Conservation (phyloP, 2,797 vertebrate genomes). For the Sitta carolinensis region DNA sequence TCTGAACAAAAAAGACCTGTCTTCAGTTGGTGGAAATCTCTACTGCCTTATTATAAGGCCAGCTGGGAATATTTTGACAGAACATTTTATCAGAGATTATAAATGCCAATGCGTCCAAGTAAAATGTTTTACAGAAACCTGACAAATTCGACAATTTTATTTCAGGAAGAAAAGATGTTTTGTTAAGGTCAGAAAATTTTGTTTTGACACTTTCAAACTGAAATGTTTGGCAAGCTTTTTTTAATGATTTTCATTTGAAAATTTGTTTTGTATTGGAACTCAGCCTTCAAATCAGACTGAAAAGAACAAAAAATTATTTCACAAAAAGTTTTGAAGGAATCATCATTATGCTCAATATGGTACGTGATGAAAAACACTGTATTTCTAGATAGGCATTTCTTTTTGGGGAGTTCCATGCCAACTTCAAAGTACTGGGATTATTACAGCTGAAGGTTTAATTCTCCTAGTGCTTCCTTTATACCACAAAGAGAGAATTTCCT, state of each 20-base stretch:
- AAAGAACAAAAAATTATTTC: background rate
- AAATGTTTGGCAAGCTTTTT: conserved; percentile 42
- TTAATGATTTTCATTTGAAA: conserved; percentile 4
- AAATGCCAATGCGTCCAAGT: background rate
- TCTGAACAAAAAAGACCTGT: conserved; percentile 30
- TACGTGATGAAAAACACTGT: background rate
- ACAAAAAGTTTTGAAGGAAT: background rate
- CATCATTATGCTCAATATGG: background rate
- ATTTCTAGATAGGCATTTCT: background rate
- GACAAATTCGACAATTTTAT: conserved; percentile 24
- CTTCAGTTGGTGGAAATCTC: conserved; percentile 28
- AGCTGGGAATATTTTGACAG: conserved; percentile 62
- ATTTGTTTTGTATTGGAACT: background rate
- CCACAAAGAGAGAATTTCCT: background rate
- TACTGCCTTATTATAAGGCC: conserved; percentile 32
- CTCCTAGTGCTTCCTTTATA: background rate
- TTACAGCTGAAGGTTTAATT: background rate
- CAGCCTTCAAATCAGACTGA: background rate
- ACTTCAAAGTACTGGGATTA: background rate
- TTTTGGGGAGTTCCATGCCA: background rate
- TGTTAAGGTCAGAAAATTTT: conserved; percentile 43
- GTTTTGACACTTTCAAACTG: conserved; percentile 42
- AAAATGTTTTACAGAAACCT: conserved; percentile 55
- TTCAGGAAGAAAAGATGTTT: background rate
- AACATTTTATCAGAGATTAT: conserved; percentile 48